These are phyloP conservation scores for Poecilia gillii DNA, from an alignment of 2,797 vertebrate genomes.

Conservation along the genomic window DNA sequence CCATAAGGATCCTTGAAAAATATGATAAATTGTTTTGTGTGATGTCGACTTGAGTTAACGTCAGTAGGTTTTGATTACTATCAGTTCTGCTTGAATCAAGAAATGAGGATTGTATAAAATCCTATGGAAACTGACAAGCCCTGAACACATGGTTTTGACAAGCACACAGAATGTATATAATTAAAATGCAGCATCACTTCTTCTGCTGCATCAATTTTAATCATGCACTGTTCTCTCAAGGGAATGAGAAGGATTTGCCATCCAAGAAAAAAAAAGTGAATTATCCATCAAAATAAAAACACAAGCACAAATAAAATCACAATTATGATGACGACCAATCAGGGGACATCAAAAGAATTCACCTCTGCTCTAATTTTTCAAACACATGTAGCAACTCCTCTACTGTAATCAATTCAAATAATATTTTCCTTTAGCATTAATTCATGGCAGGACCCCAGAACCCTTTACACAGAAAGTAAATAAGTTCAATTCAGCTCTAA, in stretches of 20 bases:
- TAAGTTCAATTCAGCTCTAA: background rate
- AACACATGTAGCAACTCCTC: background rate
- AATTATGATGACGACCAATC: background rate
- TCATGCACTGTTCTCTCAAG: background rate
- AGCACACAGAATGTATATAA: conserved; percentile 6
- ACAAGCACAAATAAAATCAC: background rate
- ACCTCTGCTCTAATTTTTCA: background rate
- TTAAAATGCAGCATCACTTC: background rate
- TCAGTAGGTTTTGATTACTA: background rate
- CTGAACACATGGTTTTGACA: conserved; percentile 1
- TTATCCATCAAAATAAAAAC: background rate
- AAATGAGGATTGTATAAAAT: background rate
- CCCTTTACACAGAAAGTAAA: background rate
- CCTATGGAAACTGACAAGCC: conserved; percentile 9
- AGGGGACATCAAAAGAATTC: background rate
- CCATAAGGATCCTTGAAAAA: conserved; percentile 2
- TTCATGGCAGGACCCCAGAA: too few species aligned
- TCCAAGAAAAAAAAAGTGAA: background rate
- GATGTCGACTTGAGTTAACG: background rate
- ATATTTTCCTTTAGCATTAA: background rate
- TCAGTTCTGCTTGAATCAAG: conserved; percentile 6
- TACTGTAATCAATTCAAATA: background rate
- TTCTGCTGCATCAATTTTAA: conserved; percentile 14
- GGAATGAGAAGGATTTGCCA: background rate
- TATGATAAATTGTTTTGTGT: conserved; percentile 10